Evolutionary conservation across 1,140 invertebrate genomes (phyloP), one percentile per base, ranked within the genome.

Genomic region (Mamestra configurata): DNA sequence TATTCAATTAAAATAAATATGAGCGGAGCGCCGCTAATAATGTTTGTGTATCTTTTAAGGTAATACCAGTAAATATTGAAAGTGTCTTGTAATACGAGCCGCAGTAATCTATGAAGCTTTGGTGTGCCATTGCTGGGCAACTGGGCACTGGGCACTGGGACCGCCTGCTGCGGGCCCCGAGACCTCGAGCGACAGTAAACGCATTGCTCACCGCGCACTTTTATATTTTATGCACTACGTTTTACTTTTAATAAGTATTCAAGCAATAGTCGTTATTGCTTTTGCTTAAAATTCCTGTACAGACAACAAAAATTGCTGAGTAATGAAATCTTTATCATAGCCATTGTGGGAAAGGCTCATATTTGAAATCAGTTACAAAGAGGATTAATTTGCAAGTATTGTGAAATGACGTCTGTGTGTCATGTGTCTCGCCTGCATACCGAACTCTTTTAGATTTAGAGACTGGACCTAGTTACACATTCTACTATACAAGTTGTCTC

Each of bases 81-180:
- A 49, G 40, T 49, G 73, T 46, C 55, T 57, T 64, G 73, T 77
- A 77, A 77, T 77, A 64, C 73, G 73, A 77, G 57, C 22, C 59
- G 55, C 4, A 11, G 73, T 70, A 49, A 70, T 77, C 71, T 77
- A 77, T 76, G 43, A 31, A 76, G 27, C 55, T 59, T 27, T 37
- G 49, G 11, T 22, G 24, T 72, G 35, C 31, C 11, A 43, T 43
- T 59, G 57, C 40, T 55, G 73, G 53, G 72, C 27, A 43, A 53
- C 20, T 18, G n/a, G 40, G 40, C 59, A 53, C 53, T 18, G 5
- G 27, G 2, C 3, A 0, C 8, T 0, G 24, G 57, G 55, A 77
- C 73, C 73, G 22, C 73, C 73, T 77, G 73, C 27, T 64, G 55
- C 7, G 72, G 20, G 8, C 15, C 8, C 37, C 13, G 43, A 46